Percentiles rank a stretch among this genome's conserved stretches.
Evolutionary conservation across 1,140 invertebrate genomes (phyloP).

Genomic region (Sipha flava): DNA sequence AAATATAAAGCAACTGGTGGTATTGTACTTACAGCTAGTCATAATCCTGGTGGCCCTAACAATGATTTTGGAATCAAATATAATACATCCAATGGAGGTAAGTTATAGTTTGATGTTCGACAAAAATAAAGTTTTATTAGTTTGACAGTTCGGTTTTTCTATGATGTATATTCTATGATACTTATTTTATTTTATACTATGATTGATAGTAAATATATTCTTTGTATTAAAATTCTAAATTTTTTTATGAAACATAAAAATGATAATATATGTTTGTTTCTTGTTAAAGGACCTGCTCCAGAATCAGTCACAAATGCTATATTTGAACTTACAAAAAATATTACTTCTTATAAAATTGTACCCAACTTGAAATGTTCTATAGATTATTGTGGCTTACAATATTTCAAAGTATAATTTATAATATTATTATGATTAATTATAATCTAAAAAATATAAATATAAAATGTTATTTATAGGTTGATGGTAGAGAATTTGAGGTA

Average conservation of each 20-base stretch:
- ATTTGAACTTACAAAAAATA: constrained; percentile 67
- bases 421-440: neutral
- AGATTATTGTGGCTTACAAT: constrained; percentile 54
- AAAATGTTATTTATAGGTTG: constrained; percentile 47
- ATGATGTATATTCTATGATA: neutral
- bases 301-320: constrained; percentile 85
- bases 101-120: constrained; percentile 18
- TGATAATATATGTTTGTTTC: neutral
- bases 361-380: constrained; percentile 70
- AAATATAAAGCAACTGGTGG: constrained; percentile 81
- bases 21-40: constrained; percentile 94
- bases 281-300: constrained; percentile 67
- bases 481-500: constrained; percentile 67
- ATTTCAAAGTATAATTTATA: constrained; percentile 49
- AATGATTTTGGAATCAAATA: constrained; percentile 99
- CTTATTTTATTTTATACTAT: too few relatives aligned
- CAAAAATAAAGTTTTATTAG: neutral
- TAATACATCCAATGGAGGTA: constrained; percentile 89
- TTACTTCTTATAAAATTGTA: constrained; percentile 72
- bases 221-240: too few relatives aligned
- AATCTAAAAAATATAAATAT: neutral
- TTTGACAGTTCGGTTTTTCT: neutral
- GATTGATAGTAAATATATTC: too few relatives aligned
- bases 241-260: too few relatives aligned
- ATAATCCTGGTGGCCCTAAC: constrained; percentile 95